A percentile compares a stretch with the other conserved stretches of the same genome.
Evolutionary conservation across 2,888 invertebrate species (phyloP).

Genomic region (Cheilosia pagana): DNA sequence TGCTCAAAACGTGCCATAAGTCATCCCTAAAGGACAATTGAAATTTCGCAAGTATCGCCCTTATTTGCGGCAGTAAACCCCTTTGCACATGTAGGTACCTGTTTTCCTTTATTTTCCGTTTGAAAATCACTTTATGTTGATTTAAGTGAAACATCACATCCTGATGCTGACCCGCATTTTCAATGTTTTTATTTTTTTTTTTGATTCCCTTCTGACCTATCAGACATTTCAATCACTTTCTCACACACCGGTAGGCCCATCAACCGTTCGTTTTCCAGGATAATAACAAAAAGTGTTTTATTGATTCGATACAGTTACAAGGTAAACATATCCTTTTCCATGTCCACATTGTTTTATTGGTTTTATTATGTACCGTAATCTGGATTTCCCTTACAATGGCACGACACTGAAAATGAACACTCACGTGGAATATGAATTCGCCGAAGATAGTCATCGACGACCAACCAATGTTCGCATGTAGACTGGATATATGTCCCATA

Average conservation of each 20-base stretch:
- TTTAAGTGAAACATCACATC: neutral
- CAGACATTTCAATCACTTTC: conserved; percentile 23
- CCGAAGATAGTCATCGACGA: conserved; percentile 10
- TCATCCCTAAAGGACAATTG: too few relatives aligned
- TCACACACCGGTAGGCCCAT: neutral
- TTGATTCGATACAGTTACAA: conserved; percentile 15
- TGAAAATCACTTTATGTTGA: neutral
- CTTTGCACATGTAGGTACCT: too few relatives aligned
- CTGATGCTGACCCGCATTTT: neutral
- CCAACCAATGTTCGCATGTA: neutral
- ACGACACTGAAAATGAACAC: neutral
- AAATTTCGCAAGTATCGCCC: too few relatives aligned
- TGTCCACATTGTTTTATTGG: conserved; percentile 5
- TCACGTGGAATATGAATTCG: conserved; percentile 31
- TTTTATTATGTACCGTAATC: conserved; percentile 27
- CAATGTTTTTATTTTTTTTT: neutral
- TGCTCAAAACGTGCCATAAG: too few relatives aligned
- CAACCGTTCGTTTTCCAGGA: neutral
- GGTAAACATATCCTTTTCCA: neutral
- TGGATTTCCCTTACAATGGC: conserved; percentile 2
- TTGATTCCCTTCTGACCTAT: neutral
- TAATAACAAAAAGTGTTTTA: conserved; percentile 10
- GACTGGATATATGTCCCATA: neutral
- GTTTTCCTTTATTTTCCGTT: neutral
- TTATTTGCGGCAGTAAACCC: too few relatives aligned